phyloP scores from a whole-genome alignment of 1,140 invertebrate genomes.

The Megalonaias nervosa region DNA sequence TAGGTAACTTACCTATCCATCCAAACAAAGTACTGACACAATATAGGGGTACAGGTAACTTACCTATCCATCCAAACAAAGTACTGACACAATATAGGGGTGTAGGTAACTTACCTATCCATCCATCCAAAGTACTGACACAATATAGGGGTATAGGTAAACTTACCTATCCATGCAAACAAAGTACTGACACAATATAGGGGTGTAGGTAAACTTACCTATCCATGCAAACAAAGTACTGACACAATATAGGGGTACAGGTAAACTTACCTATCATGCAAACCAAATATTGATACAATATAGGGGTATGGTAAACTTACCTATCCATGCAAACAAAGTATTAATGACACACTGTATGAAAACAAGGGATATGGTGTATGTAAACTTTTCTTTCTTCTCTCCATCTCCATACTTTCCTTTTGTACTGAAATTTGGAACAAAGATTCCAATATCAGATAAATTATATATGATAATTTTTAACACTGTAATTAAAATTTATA shows the following conservation, averaged over 20 bases:
- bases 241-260: background rate
- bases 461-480: background rate
- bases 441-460: background rate
- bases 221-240: background rate
- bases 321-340: conserved; percentile 85
- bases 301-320: conserved; percentile 70
- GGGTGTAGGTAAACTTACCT: background rate
- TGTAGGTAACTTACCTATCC: background rate
- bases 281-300: background rate
- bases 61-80: background rate
- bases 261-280: no score
- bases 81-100: background rate
- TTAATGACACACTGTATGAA: conserved; percentile 93
- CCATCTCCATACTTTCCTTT: conserved; percentile 85
- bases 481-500: background rate
- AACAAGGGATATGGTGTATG: conserved; percentile 87
- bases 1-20: background rate
- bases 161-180: no score
- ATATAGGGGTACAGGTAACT: background rate
- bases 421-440: conserved; percentile 75
- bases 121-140: background rate
- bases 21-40: no score
- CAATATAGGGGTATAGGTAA: background rate
- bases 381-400: conserved; percentile 85
- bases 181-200: no score